phyloP scores from a whole-genome alignment of 2,888 invertebrate genomes.

The Melieria picta region DNA sequence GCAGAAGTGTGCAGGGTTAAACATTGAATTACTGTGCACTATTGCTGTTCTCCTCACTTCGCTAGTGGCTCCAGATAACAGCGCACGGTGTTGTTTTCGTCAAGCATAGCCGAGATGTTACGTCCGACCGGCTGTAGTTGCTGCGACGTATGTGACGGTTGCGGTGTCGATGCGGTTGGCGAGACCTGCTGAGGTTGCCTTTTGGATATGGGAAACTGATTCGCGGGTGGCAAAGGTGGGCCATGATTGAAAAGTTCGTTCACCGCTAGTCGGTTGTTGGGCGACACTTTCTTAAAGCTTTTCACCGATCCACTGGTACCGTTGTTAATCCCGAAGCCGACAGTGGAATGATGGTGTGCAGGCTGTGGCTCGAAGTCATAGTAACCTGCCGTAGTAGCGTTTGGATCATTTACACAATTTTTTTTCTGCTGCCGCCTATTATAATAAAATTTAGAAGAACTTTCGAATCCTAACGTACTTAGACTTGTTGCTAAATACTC shows the following conservation, averaged over 20 bases:
- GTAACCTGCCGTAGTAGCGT: conserved; percentile 26
- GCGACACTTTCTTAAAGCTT: conserved; percentile 55
- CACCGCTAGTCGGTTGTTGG: conserved; percentile 60
- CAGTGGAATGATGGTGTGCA: too few relatives aligned
- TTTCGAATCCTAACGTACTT: not conserved
- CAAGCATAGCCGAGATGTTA: conserved; percentile 76
- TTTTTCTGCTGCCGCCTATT: conserved; percentile 58
- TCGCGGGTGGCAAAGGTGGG: conserved; percentile 61
- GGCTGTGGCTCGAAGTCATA: conserved; percentile 42
- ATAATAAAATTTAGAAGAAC: conserved; percentile 1
- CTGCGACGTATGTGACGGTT: conserved; percentile 42
- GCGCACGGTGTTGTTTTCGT: conserved; percentile 86
- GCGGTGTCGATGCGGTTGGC: conserved; percentile 48
- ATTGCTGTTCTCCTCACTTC: conserved; percentile 46
- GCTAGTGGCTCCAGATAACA: conserved; percentile 81
- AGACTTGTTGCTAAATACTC: conserved; percentile 43
- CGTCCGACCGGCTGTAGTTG: conserved; percentile 56
- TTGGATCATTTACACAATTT: conserved; percentile 47
- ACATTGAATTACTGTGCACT: too few relatives aligned
- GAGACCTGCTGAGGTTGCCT: conserved; percentile 52
- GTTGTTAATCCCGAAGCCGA: conserved; percentile 60
- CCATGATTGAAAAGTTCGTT: conserved; percentile 58
- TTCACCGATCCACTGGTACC: conserved; percentile 55
- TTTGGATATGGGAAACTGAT: conserved; percentile 61
- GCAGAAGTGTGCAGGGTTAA: too few relatives aligned